Conservation (phyloP, 1,140 invertebrate genomes). For the Panagrolaimus sp. region DNA sequence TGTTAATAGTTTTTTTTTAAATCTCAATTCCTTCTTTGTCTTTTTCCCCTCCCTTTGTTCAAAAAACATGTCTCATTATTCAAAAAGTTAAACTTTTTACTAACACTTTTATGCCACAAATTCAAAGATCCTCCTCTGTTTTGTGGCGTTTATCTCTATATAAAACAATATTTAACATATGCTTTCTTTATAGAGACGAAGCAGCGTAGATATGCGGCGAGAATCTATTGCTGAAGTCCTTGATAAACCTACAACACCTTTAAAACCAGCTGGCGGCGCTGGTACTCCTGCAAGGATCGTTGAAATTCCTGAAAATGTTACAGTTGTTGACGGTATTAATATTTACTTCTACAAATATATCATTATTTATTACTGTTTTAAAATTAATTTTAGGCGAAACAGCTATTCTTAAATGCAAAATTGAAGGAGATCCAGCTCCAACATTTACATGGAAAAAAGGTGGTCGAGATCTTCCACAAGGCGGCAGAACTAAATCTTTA, state of each 20-base stretch:
- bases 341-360: neutral
- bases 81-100: neutral
- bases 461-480: conserved; percentile 44
- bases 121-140: neutral
- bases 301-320: conserved; percentile 58
- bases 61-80: neutral
- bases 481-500: conserved; percentile 12
- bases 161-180: neutral
- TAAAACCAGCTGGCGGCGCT: conserved; percentile 41
- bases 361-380: neutral
- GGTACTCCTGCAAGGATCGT: conserved; percentile 55
- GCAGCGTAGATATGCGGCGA: conserved; percentile 56
- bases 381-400: conserved; percentile 48
- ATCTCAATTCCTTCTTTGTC: neutral
- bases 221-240: conserved; percentile 53
- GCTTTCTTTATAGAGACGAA: conserved; percentile 46
- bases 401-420: conserved; percentile 49
- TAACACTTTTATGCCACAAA: neutral
- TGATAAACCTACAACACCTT: conserved; percentile 53
- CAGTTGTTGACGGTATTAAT: conserved; percentile 52
- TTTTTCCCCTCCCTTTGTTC: neutral
- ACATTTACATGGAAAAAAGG: conserved; percentile 92
- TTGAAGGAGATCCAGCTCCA: conserved; percentile 75
- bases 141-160: conserved; percentile 10
- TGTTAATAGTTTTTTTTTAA: neutral